phyloP scores from a whole-genome alignment of 2,113 vertebrate genomes.

The Puntigrus tetrazona region DNA sequence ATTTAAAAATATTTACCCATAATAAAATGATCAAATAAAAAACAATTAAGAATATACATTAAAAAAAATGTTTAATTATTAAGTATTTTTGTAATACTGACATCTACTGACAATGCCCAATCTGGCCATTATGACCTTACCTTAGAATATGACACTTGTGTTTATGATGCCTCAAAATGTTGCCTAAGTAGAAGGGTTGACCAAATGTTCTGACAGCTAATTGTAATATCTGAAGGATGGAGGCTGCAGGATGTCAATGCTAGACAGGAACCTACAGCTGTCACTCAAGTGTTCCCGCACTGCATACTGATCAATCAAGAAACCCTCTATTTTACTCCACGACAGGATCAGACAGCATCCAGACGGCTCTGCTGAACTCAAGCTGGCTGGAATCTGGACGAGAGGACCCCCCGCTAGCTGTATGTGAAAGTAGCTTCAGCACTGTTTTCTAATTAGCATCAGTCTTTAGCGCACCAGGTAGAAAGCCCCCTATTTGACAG shows the following conservation, averaged over 20 bases:
- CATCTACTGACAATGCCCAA: too few relatives aligned
- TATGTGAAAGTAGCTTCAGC: slow-evolving; percentile 29
- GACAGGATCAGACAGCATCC: slow-evolving; percentile 6
- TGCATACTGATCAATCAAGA: neutral
- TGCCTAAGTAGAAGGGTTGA: neutral
- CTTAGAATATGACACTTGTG: neutral
- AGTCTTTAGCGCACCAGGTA: slow-evolving; percentile 45
- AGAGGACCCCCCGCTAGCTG: slow-evolving; percentile 6
- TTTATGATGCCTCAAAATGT: neutral
- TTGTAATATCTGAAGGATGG: slow-evolving; percentile 13
- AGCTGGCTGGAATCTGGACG: neutral
- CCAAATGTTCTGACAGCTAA: slow-evolving; percentile 6
- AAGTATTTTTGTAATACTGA: too few relatives aligned
- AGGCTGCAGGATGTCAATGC: neutral
- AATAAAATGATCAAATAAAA: neutral
- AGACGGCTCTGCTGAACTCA: slow-evolving; percentile 2
- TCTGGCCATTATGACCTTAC: too few relatives aligned
- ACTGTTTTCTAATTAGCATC: slow-evolving; percentile 45
- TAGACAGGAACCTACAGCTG: neutral
- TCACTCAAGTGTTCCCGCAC: neutral
- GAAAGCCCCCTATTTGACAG: slow-evolving; percentile 36
- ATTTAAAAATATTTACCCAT: neutral
- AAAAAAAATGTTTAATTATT: too few relatives aligned
- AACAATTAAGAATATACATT: neutral
- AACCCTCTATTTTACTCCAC: neutral